Percentiles rank a stretch among this genome's conserved stretches.
phyloP scores from a whole-genome alignment of 1,140 invertebrate species.

The Drosophila ananassae region DNA sequence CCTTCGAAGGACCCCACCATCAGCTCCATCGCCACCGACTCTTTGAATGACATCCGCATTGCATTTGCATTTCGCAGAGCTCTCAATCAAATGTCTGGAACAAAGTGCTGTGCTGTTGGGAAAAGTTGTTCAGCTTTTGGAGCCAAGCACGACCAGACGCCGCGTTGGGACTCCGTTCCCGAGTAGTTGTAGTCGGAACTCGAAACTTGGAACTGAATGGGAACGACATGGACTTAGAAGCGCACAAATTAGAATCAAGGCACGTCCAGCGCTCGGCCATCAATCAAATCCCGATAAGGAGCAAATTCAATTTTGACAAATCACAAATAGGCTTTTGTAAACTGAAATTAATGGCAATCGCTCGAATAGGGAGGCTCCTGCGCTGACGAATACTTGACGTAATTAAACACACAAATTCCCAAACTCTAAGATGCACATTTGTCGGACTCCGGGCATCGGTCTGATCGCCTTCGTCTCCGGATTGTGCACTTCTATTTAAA shows the following conservation, averaged over 20 bases:
- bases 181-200: constrained; percentile 2
- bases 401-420: constrained; percentile 54
- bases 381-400: constrained; percentile 37
- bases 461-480: neutral
- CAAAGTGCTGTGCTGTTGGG: constrained; percentile 61
- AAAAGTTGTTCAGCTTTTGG: constrained; percentile 54
- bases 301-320: constrained; percentile 80
- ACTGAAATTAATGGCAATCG: constrained; percentile 71
- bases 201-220: neutral
- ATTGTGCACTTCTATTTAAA: constrained; percentile 45
- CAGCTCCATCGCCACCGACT: constrained; percentile 6
- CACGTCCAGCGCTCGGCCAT: constrained; percentile 42
- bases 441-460: neutral
- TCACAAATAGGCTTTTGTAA: constrained; percentile 79
- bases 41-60: constrained; percentile 53
- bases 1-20: constrained; percentile 1
- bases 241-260: constrained; percentile 37
- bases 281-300: constrained; percentile 76
- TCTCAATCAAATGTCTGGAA: constrained; percentile 68
- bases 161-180: constrained; percentile 10
- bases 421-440: constrained; percentile 8
- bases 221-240: constrained; percentile 16
- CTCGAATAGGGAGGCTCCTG: neutral
- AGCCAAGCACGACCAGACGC: constrained; percentile 14
- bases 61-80: constrained; percentile 73